Percentiles rank a stretch among this genome's conserved stretches.
Evolutionary conservation across 2,888 invertebrate species (phyloP).

Genomic region (Pterostichus madidus): DNA sequence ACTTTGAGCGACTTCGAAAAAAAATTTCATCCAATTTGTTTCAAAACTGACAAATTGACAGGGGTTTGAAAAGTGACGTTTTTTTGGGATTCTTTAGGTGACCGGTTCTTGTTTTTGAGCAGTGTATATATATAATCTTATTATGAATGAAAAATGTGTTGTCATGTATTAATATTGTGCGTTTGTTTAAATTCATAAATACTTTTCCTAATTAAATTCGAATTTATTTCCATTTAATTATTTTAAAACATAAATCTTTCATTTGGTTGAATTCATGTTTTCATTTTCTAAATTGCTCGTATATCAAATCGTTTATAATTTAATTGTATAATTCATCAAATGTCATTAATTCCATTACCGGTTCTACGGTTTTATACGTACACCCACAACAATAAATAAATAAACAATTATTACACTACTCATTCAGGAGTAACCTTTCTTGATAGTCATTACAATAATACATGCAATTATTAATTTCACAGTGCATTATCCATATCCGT

Average conservation of each 20-base stretch:
- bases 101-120: too few relatives aligned
- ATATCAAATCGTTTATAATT: neutral
- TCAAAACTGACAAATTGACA: too few relatives aligned
- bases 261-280: conserved; percentile 5
- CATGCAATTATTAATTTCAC: neutral
- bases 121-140: too few relatives aligned
- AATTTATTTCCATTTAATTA: conserved; percentile 16
- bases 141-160: too few relatives aligned
- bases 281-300: neutral
- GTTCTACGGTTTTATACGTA: neutral
- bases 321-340: neutral
- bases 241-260: neutral
- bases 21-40: too few relatives aligned
- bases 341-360: neutral
- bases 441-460: neutral
- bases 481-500: neutral
- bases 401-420: conserved; percentile 10
- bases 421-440: neutral
- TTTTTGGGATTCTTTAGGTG: too few relatives aligned
- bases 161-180: too few relatives aligned
- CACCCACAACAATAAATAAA: neutral
- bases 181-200: too few relatives aligned
- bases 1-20: too few relatives aligned
- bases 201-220: neutral
- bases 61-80: too few relatives aligned